These are phyloP conservation scores for Jordanella pulchra DNA, from an alignment of 2,797 vertebrate genomes.

Conservation along the genomic window DNA sequence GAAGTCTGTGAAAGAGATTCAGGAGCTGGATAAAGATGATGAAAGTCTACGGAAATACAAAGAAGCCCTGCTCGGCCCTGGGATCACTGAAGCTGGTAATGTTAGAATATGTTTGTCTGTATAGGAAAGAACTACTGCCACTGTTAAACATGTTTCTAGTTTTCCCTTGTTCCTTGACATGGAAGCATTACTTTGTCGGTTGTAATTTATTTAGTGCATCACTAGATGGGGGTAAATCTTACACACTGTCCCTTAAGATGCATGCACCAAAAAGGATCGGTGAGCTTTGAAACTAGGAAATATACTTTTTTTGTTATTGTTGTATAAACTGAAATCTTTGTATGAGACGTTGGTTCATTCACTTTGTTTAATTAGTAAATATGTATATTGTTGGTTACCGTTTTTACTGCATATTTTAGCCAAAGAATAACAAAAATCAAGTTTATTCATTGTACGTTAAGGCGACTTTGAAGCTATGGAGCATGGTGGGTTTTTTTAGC, in stretches of 20 bases:
- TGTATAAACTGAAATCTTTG: too few relatives aligned
- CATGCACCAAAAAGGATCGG: too few relatives aligned
- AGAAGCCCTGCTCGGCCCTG: constrained; percentile 88
- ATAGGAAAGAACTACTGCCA: not conserved
- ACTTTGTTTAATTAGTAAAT: not conserved
- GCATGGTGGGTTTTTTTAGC: not conserved
- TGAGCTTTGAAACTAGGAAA: too few relatives aligned
- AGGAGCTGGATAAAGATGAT: constrained; percentile 93
- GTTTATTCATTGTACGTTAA: too few relatives aligned
- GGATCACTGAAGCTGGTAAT: constrained; percentile 75
- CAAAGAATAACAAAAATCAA: too few relatives aligned
- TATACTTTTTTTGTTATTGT: not conserved
- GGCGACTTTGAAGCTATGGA: too few relatives aligned
- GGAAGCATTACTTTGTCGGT: too few relatives aligned
- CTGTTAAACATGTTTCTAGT: not conserved
- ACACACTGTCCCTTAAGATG: too few relatives aligned
- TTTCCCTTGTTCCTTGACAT: not conserved
- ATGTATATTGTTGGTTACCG: not conserved
- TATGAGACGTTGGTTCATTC: not conserved
- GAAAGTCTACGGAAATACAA: constrained; percentile 98
- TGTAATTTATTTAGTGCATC: too few relatives aligned
- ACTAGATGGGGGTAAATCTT: too few relatives aligned
- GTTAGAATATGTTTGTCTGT: not conserved
- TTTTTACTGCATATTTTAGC: not conserved
- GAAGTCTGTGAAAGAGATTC: constrained; percentile 93